Conservation (phyloP, 2,113 vertebrate genomes). For the Xenopus laevis region DNA sequence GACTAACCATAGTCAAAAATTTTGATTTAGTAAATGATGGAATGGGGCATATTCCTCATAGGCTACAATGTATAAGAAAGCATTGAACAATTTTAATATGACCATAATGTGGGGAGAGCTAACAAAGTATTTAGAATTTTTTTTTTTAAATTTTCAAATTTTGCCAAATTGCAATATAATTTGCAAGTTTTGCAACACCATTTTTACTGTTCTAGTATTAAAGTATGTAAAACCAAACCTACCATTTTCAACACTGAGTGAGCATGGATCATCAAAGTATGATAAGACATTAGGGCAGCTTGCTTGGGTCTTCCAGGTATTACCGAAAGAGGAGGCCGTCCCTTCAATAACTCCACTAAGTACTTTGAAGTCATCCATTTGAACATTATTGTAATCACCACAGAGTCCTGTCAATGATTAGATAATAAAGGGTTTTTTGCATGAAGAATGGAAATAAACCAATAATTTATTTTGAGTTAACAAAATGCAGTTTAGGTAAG, state of each 20-base stretch:
- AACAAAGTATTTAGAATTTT: too few relatives aligned
- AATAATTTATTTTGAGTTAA: background rate
- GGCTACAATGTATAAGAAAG: too few relatives aligned
- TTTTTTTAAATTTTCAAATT: too few relatives aligned
- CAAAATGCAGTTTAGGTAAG: too few relatives aligned
- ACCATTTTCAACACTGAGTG: slow-evolving; percentile 82
- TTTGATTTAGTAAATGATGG: too few relatives aligned
- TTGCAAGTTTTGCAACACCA: too few relatives aligned
- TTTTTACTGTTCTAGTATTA: too few relatives aligned
- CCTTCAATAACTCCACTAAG: slow-evolving; percentile 79
- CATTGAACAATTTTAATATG: too few relatives aligned
- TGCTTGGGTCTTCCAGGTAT: slow-evolving; percentile 79
- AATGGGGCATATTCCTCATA: too few relatives aligned
- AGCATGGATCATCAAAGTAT: slow-evolving; percentile 78
- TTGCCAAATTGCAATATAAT: too few relatives aligned
- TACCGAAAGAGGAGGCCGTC: slow-evolving; percentile 76
- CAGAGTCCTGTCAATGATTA: slow-evolving; percentile 74
- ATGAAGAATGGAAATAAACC: background rate
- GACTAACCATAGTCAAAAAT: too few relatives aligned
- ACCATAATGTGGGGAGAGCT: too few relatives aligned
- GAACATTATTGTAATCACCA: slow-evolving; percentile 83
- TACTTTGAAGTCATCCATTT: slow-evolving; percentile 80
- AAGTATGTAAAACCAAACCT: background rate
- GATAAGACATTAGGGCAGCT: slow-evolving; percentile 65
- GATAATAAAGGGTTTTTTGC: background rate